These are phyloP conservation scores for Caloenas nicobarica DNA, from an alignment of 2,113 vertebrate genomes.

Conservation along the genomic window DNA sequence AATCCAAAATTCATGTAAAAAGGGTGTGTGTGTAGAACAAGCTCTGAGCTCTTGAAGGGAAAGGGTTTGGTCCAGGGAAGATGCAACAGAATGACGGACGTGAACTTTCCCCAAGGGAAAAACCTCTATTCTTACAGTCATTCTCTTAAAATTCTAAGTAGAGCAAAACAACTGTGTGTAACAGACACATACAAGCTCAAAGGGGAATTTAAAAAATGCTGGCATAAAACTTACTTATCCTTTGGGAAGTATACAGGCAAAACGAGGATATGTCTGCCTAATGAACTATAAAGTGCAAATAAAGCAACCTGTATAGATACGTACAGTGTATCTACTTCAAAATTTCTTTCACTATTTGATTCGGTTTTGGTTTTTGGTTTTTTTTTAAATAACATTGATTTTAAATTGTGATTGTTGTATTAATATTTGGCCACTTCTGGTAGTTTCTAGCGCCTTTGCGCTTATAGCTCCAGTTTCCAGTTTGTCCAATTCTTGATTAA, in stretches of 20 bases:
- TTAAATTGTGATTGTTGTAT: background rate
- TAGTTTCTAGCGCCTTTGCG: background rate
- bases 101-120: background rate
- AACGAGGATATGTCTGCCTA: background rate
- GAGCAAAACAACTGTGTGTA: background rate
- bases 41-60: background rate
- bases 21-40: background rate
- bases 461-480: background rate
- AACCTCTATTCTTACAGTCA: background rate
- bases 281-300: background rate
- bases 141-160: background rate
- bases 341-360: background rate
- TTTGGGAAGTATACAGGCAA: background rate
- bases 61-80: background rate
- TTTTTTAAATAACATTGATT: background rate
- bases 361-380: background rate
- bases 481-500: background rate
- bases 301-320: background rate
- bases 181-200: background rate
- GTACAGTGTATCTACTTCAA: too few relatives aligned
- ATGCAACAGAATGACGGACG: background rate
- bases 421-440: background rate
- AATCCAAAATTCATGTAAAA: background rate
- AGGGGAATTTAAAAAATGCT: background rate
- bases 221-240: background rate